Percentiles rank a stretch among this genome's conserved stretches.
phyloP scores from a whole-genome alignment of 37 sponge, comb jelly and placozoan species.

The Chondrosia reniformis region DNA sequence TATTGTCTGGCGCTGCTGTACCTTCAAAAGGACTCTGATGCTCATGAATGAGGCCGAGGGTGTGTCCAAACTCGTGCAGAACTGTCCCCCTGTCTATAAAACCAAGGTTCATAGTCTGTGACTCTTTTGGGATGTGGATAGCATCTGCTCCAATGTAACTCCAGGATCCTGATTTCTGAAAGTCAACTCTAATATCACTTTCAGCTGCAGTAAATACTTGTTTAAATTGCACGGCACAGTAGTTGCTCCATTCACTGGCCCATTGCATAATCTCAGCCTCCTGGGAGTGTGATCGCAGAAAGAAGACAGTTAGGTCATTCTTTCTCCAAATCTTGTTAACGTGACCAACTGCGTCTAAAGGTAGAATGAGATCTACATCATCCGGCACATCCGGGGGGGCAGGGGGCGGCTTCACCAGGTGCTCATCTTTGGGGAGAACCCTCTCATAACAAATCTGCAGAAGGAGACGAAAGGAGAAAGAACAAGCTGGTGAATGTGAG shows the following conservation, averaged over 20 bases:
- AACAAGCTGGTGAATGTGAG: background rate
- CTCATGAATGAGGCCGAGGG: slow-evolving; percentile 59
- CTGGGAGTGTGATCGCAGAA: slow-evolving; percentile 32
- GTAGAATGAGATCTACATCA: slow-evolving; percentile 29
- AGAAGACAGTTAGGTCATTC: slow-evolving; percentile 48
- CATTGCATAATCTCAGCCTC: slow-evolving; percentile 31
- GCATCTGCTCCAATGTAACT: slow-evolving; percentile 53
- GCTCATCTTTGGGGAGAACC: slow-evolving; percentile 33
- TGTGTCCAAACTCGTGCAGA: slow-evolving; percentile 57
- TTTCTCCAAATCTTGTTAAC: slow-evolving; percentile 44
- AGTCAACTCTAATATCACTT: slow-evolving; percentile 53
- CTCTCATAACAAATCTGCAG: slow-evolving; percentile 54
- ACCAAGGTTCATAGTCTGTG: slow-evolving; percentile 53
- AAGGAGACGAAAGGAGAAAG: background rate
- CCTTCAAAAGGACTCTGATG: slow-evolving; percentile 56
- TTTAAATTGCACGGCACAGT: slow-evolving; percentile 48
- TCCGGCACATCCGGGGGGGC: slow-evolving; percentile 23
- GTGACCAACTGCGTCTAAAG: slow-evolving; percentile 47
- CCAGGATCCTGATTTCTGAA: slow-evolving; percentile 53
- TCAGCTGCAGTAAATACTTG: background rate
- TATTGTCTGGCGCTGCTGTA: no score
- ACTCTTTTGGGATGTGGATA: slow-evolving; percentile 26
- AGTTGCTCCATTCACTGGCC: slow-evolving; percentile 56
- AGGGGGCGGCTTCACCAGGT: slow-evolving; percentile 25
- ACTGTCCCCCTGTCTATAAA: slow-evolving; percentile 51